A percentile compares a stretch with the other conserved stretches of the same genome.
Evolutionary conservation across 1,140 invertebrate genomes (phyloP).

Genomic region (Ceratitis capitata): DNA sequence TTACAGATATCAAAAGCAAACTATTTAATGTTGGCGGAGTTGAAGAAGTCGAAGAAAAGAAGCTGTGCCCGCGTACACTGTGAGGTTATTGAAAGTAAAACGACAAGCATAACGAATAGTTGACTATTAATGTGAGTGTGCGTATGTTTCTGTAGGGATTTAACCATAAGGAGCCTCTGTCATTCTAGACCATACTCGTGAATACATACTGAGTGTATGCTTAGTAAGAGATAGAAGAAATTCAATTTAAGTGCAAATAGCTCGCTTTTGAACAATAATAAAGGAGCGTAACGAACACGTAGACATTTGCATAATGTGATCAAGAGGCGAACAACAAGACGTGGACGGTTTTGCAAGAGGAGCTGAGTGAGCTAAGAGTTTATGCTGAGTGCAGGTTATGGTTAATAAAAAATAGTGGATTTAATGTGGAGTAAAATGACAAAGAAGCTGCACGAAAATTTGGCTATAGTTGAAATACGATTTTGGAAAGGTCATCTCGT

Average conservation of each 20-base stretch:
- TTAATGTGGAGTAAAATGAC: no score
- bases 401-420: no score
- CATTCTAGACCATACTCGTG: background rate
- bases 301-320: constrained; percentile 19
- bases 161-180: background rate
- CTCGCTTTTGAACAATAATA: background rate
- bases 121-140: background rate
- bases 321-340: background rate
- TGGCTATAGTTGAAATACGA: no score
- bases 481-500: no score
- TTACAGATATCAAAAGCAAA: background rate
- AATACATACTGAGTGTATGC: background rate
- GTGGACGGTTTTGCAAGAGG: background rate
- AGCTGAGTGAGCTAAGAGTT: background rate
- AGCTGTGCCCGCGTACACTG: no score
- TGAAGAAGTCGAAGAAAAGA: background rate
- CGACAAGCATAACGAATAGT: background rate
- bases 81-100: background rate
- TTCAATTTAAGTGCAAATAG: constrained; percentile 39
- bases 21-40: constrained; percentile 16
- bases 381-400: no score
- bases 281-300: background rate
- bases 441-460: no score
- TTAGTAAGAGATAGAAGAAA: background rate
- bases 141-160: background rate